Evolutionary conservation across 2,113 vertebrate species (phyloP).

Genomic region (Sapayoa aenigma): DNA sequence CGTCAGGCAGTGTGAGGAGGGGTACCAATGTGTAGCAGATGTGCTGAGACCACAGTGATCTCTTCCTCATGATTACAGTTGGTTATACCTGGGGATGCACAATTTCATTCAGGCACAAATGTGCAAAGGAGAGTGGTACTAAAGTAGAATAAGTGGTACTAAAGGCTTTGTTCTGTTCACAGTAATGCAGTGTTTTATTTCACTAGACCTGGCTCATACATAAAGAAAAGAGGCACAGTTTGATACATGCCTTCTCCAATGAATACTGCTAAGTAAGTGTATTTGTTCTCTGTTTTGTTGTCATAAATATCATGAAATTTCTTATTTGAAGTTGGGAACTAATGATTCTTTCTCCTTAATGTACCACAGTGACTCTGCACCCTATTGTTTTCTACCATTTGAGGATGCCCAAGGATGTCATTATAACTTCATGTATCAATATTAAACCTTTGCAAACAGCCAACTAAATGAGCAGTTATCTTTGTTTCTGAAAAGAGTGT

Average conservation of each 20-base stretch:
- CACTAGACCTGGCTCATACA: conserved; percentile 65
- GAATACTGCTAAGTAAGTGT: conserved; percentile 41
- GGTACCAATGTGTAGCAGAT: conserved; percentile 68
- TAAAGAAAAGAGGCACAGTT: conserved; percentile 62
- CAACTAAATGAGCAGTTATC: conserved; percentile 79
- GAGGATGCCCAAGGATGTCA: conserved; percentile 77
- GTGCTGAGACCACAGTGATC: conserved; percentile 75
- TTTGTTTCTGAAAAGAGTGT: conserved; percentile 76
- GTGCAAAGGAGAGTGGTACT: conserved; percentile 66
- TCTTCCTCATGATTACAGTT: conserved; percentile 73
- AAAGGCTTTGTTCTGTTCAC: conserved; percentile 67
- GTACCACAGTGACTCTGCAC: conserved; percentile 63
- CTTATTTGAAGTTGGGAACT: conserved; percentile 73
- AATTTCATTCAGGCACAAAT: conserved; percentile 71
- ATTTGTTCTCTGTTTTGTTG: conserved; percentile 61
- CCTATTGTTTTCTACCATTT: conserved; percentile 75
- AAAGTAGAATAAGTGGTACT: conserved; percentile 66
- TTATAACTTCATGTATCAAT: conserved; percentile 80
- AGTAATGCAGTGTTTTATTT: conserved; percentile 68
- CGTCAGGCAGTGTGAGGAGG: conserved; percentile 54
- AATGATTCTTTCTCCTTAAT: conserved; percentile 77
- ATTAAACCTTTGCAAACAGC: conserved; percentile 79
- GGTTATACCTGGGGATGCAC: conserved; percentile 76
- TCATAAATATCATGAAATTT: conserved; percentile 73
- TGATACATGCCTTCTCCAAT: conserved; percentile 38